Base-by-base conservation (phyloP, 53 echinoderm and acorn worm genomes). In the Arbacia lixula region DNA sequence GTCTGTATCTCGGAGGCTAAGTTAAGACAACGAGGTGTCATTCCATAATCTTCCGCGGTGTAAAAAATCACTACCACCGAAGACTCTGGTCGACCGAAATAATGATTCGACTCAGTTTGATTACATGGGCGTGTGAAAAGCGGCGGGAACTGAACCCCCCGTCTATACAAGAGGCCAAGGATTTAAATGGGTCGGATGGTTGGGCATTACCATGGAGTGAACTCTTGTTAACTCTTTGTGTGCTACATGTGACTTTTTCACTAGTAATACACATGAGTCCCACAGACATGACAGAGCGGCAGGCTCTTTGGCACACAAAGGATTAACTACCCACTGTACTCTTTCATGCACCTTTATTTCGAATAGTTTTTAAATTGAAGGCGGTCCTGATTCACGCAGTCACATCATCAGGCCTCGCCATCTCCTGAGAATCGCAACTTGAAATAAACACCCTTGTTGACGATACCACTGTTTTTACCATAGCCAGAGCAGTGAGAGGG, bases 101-200 rank as follows among this genome's bases (percentile, higher is more conserved):
- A 72, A 72, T 72, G 46, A 72, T 72, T 72, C 43, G 72, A 72
- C 29, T 72, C 39, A 24, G 28, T 72, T 72, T 42, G 72, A 49
- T 72, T 72, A 72, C 72, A 72, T 5, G 72, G 46, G 27, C 27
- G 72, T 40, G 72, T 72, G 72, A 72, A 71, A 67, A 67, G 67
- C 37, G 67, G 36, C 67, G 67, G 67, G 67, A 67, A 67, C 67
- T 37, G 36, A 67, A 67, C 37, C 67, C 72, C 67, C 72, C 28
- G 25, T 37, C 72, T 16, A 26, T 72, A 29, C 30, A 46, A 10
- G 46, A n/a, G n/a, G 72, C 46, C 43, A 72, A 42, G 38, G 72
- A 72, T 10, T 10, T 6, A 6, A 14, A 46, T 72, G 72, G 72
- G 72, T 72, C 72, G 41, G 27, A 72, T 46, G n/a, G n/a, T n/a